Base-by-base conservation (phyloP, 2,797 vertebrate genomes). In the Tokudaia muenninki region DNA sequence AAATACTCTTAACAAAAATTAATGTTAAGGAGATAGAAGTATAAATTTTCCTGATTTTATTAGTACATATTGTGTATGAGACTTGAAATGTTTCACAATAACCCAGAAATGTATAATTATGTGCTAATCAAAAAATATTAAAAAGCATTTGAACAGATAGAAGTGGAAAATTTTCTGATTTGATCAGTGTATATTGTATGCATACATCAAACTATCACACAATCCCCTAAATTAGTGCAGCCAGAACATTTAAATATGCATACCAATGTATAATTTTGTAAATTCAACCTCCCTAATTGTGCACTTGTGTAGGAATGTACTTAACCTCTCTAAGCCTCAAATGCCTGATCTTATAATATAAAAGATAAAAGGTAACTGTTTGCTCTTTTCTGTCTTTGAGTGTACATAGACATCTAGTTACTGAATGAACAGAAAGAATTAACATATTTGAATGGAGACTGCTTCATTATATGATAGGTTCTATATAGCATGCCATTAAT, bases 371-470 rank as follows among this genome's bases (percentile, higher is more conserved):
- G 24, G 17, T 7, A 61, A 81, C 55, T 81, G 29, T 21, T 74
- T 96, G 83, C 3, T 75, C 52, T 77, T 96, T 61, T 96, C 41
- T 87, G 52, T 92, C 34, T 21, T 34, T 86, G n/a, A 87, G 22
- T 74, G 11, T 74, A 11, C 70, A 41, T 41, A 47, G 50, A 90
- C 13, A 52, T 52, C n/a, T 80, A 22, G 8, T 94, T 14, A 67
- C 31, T 79, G 84, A 86, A 81, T 81, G 86, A 82, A 11, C 22
- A 44, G 61, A 92, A 50, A 83, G 70, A 89, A 63, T 3, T 67
- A 41, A 1, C 4, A 17, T 90, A 29, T 95, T 83, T 92, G 55
- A 91, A 61, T 90, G 3, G 6, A 17, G 5, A 21, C n/a, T 91
- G 55, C 16, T n/a, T 67, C 37, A 31, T 94, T 94, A 67, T 57